Base-by-base conservation (phyloP, 2,113 vertebrate species). In the Erpornis zantholeuca region DNA sequence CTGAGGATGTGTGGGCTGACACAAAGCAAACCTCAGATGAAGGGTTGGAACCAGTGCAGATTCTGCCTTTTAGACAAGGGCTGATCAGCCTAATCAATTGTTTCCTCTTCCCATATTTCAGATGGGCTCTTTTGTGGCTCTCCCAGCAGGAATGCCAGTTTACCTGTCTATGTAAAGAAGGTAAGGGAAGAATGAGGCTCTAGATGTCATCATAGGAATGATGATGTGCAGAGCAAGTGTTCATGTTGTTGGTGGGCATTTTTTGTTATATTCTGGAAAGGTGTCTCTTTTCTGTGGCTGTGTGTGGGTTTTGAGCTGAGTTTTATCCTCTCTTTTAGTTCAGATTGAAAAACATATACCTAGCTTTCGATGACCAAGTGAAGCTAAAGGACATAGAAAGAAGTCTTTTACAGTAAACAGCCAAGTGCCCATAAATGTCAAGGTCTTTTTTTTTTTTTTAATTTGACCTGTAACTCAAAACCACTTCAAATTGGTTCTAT, bases 91-190 rank as follows among this genome's bases (percentile, higher is more conserved):
- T 23, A 16, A 16, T 15, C 5, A 44, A 49, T 31, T 53, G 15
- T 28, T 75, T 91, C 53, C 11, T 63, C 33, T 57, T 40, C 24
- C 14, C 23, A 0, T 38, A 9, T 66, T 63, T 50, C 31, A 70
- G 12, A 31, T 0, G 0, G 17, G 11, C 6, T 31, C 14, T 44
- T 73, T n/a, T 24, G n/a, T 38, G 15, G 15, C 12, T 60, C 8
- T 36, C 6, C 17, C 17, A 31, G 8, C 15, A 54, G 44, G 29
- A 54, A 53, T 38, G 27, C 6, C 42, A 10, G 10, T 38, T 15
- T 63, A 31, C 14, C 57, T 27, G 16, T 29, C 36, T 21, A 21
- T 19, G 8, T 28, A 77, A 54, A 44, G 44, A 72, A 56, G 83
- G 8, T 12, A 38, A n/a, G 27, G 17, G 21, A 54, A 52, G 33